These are phyloP conservation scores for Syrrhaptes paradoxus DNA, from an alignment of 2,113 vertebrate genomes.

Conservation along the genomic window DNA sequence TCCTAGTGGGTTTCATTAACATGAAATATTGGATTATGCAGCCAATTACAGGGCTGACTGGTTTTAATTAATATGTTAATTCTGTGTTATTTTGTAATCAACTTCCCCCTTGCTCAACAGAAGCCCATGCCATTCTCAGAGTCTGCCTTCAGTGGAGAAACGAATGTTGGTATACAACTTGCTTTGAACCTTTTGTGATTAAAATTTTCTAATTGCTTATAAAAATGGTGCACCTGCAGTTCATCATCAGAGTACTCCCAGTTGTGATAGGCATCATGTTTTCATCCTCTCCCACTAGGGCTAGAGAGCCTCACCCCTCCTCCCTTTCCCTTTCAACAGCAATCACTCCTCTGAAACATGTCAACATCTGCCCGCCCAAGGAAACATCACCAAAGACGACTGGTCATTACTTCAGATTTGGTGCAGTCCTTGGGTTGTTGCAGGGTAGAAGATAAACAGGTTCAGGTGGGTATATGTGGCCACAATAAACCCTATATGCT, in stretches of 20 bases:
- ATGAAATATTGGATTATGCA: conserved; percentile 33
- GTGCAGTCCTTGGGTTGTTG: not conserved
- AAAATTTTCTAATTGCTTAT: not conserved
- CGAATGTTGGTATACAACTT: not conserved
- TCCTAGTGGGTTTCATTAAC: conserved; percentile 53
- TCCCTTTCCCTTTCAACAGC: not conserved
- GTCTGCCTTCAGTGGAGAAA: not conserved
- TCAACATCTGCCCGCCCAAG: rapidly evolving
- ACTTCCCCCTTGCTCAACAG: conserved; percentile 15
- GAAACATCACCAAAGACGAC: not conserved
- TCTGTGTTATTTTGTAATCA: conserved; percentile 17
- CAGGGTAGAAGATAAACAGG: not conserved
- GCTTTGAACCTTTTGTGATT: not conserved
- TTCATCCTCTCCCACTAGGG: not conserved
- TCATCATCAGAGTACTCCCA: not conserved
- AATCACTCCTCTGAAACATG: not conserved
- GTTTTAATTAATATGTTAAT: conserved; percentile 57
- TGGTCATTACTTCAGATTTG: not conserved
- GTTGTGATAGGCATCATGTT: not conserved
- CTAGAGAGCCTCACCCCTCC: not conserved
- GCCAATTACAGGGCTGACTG: conserved; percentile 15
- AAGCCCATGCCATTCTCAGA: not conserved
- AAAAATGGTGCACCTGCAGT: not conserved
- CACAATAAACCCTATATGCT: not conserved
- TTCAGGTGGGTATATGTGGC: not conserved